Conservation (phyloP, 1,140 invertebrate genomes). For the Halyomorpha halys region DNA sequence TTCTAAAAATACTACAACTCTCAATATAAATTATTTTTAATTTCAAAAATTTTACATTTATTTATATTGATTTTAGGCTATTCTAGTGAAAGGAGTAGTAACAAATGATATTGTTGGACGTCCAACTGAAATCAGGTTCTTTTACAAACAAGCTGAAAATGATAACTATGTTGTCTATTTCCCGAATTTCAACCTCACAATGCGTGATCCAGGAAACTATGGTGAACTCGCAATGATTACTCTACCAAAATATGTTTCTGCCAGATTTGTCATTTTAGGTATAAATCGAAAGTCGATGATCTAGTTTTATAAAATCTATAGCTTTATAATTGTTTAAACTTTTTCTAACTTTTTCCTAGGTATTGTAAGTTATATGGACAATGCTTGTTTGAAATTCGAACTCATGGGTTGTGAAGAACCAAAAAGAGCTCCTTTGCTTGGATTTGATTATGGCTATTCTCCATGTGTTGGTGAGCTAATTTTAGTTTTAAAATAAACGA, state of each 20-base stretch:
- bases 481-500: not conserved
- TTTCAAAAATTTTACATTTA: not conserved
- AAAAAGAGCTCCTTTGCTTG: constrained; percentile 63
- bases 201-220: constrained; percentile 86
- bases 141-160: constrained; percentile 86
- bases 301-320: not conserved
- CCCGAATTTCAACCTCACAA: constrained; percentile 88
- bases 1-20: not conserved
- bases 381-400: constrained; percentile 92
- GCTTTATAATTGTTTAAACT: not conserved
- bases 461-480: constrained; percentile 68
- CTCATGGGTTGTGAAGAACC: constrained; percentile 89
- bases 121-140: constrained; percentile 90
- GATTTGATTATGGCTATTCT: constrained; percentile 88
- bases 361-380: constrained; percentile 92
- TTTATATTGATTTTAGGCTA: constrained; percentile 42
- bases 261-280: constrained; percentile 81
- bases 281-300: constrained; percentile 17
- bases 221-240: constrained; percentile 93
- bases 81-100: constrained; percentile 85
- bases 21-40: constrained; percentile 5
- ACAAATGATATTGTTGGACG: constrained; percentile 89
- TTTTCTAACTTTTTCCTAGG: constrained; percentile 36
- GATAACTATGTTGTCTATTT: constrained; percentile 95
- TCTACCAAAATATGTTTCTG: constrained; percentile 83